phyloP scores from a whole-genome alignment of 1,140 invertebrate species.

The Diabrotica undecimpunctata region DNA sequence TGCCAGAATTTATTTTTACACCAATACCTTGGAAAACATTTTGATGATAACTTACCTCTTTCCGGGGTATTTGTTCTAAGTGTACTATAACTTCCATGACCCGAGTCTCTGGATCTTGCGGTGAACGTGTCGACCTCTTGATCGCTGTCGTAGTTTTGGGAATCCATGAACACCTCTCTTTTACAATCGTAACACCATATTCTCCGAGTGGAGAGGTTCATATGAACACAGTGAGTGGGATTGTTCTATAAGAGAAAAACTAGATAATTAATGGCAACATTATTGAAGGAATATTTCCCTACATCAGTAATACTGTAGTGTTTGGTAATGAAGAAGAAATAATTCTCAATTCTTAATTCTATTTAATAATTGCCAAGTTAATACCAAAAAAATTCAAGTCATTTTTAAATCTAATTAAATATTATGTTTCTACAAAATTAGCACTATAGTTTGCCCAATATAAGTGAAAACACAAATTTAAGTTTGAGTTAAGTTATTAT shows the following conservation, averaged over 20 bases:
- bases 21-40: no score
- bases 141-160: slow-evolving; percentile 42
- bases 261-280: neutral
- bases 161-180: slow-evolving; percentile 62
- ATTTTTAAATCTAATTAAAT: no score
- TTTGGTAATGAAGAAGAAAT: no score
- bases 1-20: no score
- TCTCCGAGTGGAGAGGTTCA: slow-evolving; percentile 76
- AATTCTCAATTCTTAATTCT: no score
- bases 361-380: no score
- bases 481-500: no score
- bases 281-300: neutral
- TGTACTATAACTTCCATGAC: slow-evolving; percentile 39
- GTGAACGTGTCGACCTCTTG: slow-evolving; percentile 41
- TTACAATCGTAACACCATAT: slow-evolving; percentile 85
- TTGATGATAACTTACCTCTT: slow-evolving; percentile 15
- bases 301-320: no score
- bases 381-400: no score
- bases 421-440: no score
- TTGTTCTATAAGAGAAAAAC: slow-evolving; percentile 51
- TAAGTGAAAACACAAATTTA: no score
- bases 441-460: no score
- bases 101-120: slow-evolving; percentile 38
- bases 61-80: slow-evolving; percentile 35
- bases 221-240: slow-evolving; percentile 72